Evolutionary conservation across 2,888 invertebrate species (phyloP).

Genomic region (Morpho deidamia): DNA sequence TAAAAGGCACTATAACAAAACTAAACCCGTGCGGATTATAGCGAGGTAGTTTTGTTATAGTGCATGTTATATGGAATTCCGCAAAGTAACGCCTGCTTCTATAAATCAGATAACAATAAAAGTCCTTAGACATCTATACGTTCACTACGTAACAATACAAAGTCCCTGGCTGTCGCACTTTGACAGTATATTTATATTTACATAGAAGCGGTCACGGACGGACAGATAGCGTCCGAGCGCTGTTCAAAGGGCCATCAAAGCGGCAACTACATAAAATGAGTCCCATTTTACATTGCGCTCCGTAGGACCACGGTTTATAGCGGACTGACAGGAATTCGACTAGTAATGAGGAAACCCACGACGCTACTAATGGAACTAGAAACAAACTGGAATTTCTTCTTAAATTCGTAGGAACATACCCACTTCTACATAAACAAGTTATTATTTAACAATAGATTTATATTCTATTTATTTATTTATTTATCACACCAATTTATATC

Average conservation of each 20-base stretch:
- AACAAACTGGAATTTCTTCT: not conserved
- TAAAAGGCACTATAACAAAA: no score
- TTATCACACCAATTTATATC: no score
- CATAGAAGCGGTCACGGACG: not conserved
- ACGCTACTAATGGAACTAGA: slow-evolving; percentile 33
- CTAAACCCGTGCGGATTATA: no score
- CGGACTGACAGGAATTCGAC: slow-evolving; percentile 52
- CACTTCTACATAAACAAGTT: no score
- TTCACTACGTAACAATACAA: not conserved
- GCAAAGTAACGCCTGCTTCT: no score
- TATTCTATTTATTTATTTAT: no score
- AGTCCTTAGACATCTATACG: not conserved
- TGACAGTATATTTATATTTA: not conserved
- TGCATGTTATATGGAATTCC: no score
- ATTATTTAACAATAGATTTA: no score
- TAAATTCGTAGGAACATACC: no score
- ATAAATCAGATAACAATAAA: no score
- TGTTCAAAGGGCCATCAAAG: slow-evolving; percentile 55
- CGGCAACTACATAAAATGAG: slow-evolving; percentile 57
- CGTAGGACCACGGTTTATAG: slow-evolving; percentile 54
- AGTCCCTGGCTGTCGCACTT: not conserved
- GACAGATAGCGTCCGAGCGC: slow-evolving; percentile 23
- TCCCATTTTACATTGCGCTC: slow-evolving; percentile 59
- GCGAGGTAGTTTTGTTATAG: no score
- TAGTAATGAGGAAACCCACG: slow-evolving; percentile 57